Base-by-base conservation (phyloP, 2,888 invertebrate genomes). In the Cephalotes varians region DNA sequence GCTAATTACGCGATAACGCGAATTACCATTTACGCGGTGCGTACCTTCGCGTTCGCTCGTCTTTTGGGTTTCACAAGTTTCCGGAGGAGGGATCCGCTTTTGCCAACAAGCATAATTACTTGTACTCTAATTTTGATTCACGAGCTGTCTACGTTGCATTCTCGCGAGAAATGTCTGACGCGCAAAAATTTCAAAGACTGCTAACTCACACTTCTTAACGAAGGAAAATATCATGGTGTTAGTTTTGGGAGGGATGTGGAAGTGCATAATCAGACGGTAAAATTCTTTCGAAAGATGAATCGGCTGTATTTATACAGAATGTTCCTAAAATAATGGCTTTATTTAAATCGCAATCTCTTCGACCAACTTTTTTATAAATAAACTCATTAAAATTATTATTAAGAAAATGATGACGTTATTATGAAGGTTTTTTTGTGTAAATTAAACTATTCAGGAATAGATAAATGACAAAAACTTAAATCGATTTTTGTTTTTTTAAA, bases 401-500 rank as follows among this genome's bases (percentile, higher is more conserved):
- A 56, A 12, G 25, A 40, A 44, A 44, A 54, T 54, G 40, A 10
- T 51, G n/a, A 18, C 0, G n/a, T 56, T 12, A 12, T 56, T 44
- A 40, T 44, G 6, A 67, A n/a, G 7, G 12, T 12, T 64, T 40
- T 65, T 10, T 77, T n/a, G 31, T 54, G 67, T 28, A 28, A 44
- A 54, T 77, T 65, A 31, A 54, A 18, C n/a, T 21, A 31, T 25
- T 49, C 62, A 12, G n/a, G 15, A 4, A 18, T 44, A 54, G 56
- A 77, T 44, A 69, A 69, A 67, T 67, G 77, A 64, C 51, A 51
- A 54, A 56, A 67, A 77, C 54, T 67, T 77, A 56, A 77, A 67
- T 77, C 67, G 77, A 67, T 56, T 67, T 67, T n/a, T n/a, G n/a
- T n/a, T n/a, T n/a, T n/a, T n/a, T 67, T 77, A 56, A 77, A 67